Evolutionary conservation across 2,113 vertebrate genomes (phyloP), one percentile per base, ranked within the genome.

Genomic region (Nannobrachium achirus): DNA sequence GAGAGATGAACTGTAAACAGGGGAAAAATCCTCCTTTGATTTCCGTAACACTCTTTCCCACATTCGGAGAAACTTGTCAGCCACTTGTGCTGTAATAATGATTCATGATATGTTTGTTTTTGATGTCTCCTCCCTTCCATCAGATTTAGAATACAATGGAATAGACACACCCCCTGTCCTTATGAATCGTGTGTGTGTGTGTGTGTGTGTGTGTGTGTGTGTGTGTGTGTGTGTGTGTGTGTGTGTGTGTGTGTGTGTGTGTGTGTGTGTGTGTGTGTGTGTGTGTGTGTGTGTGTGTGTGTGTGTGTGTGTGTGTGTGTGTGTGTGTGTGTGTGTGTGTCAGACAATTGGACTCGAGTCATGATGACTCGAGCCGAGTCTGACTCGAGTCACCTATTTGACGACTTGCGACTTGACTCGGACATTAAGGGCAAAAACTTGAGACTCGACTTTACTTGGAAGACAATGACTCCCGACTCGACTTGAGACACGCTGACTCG

Each of bases 91-190:
- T 19, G 2, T 52, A 14, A 15, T 1, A 11, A 25, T 20, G 72
- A 86, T 78, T 80, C 52, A 86, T 73, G 75, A 63, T 16, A 53
- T 19, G 66, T 67, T 69, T 73, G 8, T 56, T 33, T 33, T 45
- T 0, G 15, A 69, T 38, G 53, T 66, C 73, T 49, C 63, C 67
- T 59, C 67, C 73, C 62, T 2, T 44, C 11, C 66, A 65, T 58
- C 68, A 71, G 66, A 81, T 81, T 66, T 86, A 82, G 79, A 85
- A 83, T 48, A 86, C 88, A 89, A 78, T 76, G 45, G 78, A 74
- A 68, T 55, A 44, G 11, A 59, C 59, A 75, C 65, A 69, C 72
- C 60, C 69, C 72, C 69, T 75, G 66, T 20, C 57, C 2, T 40
- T 51, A 78, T 85, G 80, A 86, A 85, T 89, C 75, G 68, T 25